Conservation (phyloP, 2,797 vertebrate species). For the Mionectes olivaceus region DNA sequence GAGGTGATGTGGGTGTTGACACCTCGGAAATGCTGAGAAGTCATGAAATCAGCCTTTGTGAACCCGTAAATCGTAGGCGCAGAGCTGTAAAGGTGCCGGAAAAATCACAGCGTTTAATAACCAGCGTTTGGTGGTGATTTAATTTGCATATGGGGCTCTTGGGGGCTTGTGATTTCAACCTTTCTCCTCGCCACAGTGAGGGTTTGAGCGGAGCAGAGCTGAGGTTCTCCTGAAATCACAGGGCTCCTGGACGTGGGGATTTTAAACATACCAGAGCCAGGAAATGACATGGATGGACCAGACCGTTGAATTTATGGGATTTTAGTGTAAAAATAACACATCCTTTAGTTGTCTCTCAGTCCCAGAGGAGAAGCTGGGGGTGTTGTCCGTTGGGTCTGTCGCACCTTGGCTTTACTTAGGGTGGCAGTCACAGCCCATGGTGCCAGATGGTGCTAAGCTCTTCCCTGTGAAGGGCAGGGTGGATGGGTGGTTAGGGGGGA, state of each 20-base stretch:
- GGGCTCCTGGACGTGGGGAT: not conserved
- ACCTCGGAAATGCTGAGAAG: not conserved
- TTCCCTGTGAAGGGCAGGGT: not conserved
- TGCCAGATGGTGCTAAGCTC: not conserved
- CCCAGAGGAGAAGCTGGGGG: not conserved
- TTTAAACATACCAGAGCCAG: not conserved
- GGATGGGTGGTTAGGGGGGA: not conserved
- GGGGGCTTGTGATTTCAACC: not conserved
- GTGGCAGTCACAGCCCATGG: fast-evolving
- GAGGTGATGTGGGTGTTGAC: not conserved
- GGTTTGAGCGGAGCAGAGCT: not conserved
- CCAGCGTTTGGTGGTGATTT: not conserved
- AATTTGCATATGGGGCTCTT: constrained; percentile 33
- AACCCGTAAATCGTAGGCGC: not conserved
- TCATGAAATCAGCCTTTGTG: constrained; percentile 14
- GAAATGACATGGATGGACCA: not conserved
- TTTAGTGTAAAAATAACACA: not conserved
- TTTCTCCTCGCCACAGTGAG: not conserved
- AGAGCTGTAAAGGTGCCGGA: not conserved
- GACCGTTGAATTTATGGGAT: not conserved
- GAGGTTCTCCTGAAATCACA: not conserved
- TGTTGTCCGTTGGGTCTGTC: not conserved
- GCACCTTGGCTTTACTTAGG: not conserved
- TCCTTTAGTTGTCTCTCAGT: not conserved
- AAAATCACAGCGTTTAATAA: not conserved